Evolutionary conservation across 2,797 vertebrate species (phyloP), one percentile per base, ranked within the genome.

Genomic region (Pantherophis vulpinus): DNA sequence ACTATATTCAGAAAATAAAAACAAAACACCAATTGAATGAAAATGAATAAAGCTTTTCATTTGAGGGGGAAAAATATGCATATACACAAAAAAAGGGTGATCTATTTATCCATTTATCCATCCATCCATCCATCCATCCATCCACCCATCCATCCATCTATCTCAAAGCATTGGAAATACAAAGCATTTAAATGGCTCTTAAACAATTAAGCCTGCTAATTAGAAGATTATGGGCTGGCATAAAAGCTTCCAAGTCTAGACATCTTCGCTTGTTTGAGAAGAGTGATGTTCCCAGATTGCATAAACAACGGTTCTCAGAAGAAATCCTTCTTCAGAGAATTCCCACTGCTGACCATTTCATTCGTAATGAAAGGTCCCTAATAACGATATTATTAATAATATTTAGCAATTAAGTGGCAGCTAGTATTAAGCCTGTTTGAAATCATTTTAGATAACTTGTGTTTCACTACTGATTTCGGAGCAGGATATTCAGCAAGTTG

Each of bases 171-270:
- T n/a, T 94, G 60, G 51, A 92, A 95, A 55, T 58, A 23, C 87
- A 92, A 89, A 93, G 70, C 9, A 58, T 83, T 27, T 18, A 94
- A 93, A 93, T 88, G 66, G 74, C 29, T 95, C 94, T 96, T 70
- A 47, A 87, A 94, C 87, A 95, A 96, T 94, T 96, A 94, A 94
- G 89, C 4, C 93, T 93, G 90, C 94, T 96, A 95, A 96, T 96
- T 95, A 95, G 94, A 94, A 95, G 61, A 92, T 95, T 89, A 54
- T 32, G 83, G 93, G 63, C 66, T 93, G 55, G 90, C 93, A 95
- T 95, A 89, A 70, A 86, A 96, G 55, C 94, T 95, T 90, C 90
- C 5, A 93, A 63, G 93, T 95, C 95, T 90, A 87, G 93, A 90
- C 91, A 88, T 93, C 95, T 93, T 23, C 87, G 58, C 83, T 95